phyloP scores from a whole-genome alignment of 2,113 vertebrate species.

The Xenus cinereus region DNA sequence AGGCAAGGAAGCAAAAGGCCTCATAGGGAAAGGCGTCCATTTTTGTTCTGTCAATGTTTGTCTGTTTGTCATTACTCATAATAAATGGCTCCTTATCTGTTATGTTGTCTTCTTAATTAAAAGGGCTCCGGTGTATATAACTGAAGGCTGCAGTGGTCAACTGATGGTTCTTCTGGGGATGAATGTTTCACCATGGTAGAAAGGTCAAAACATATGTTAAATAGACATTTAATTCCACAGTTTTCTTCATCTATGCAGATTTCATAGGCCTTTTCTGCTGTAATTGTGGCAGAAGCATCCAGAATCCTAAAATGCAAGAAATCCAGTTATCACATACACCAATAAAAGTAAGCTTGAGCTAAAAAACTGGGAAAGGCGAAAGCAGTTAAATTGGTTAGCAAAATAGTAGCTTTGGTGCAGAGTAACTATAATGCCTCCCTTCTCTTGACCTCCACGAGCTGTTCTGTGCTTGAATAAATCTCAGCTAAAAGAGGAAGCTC shows the following conservation, averaged over 20 bases:
- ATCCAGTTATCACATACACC: neutral
- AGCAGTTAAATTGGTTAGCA: neutral
- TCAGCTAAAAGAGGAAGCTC: neutral
- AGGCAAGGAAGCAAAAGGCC: neutral
- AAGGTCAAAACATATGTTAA: constrained; percentile 15
- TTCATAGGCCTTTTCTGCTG: neutral
- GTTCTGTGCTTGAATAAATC: neutral
- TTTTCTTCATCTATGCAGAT: neutral
- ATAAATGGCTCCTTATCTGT: neutral
- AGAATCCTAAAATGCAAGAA: neutral
- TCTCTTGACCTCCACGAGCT: neutral
- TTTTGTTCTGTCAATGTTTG: neutral
- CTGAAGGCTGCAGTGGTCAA: neutral
- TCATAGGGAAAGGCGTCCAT: neutral
- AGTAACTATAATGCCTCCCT: neutral
- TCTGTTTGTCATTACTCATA: neutral
- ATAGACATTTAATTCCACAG: neutral
- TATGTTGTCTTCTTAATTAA: neutral
- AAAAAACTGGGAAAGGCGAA: neutral
- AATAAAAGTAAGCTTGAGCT: neutral
- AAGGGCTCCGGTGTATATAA: neutral
- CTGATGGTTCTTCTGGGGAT: neutral
- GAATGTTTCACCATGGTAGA: neutral
- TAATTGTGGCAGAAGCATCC: neutral
- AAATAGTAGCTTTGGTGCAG: neutral